These are phyloP conservation scores for Geotrupes spiniger DNA, from an alignment of 2,888 invertebrate species.

Conservation along the genomic window DNA sequence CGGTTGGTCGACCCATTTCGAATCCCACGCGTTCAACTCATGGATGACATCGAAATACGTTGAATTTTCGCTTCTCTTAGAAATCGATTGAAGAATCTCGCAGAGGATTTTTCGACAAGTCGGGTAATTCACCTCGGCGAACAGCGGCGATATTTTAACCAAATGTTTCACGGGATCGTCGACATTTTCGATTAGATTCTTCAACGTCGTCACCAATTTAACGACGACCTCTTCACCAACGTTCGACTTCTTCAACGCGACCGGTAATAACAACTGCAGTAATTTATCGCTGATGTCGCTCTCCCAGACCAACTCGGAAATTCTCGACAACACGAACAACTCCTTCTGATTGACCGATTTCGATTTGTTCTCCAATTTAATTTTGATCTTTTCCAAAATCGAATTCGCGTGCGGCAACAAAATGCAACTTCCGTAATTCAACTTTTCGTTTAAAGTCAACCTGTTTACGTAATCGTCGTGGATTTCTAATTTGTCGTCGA, in stretches of 20 bases:
- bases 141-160: constrained; percentile 68
- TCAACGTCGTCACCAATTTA: constrained; percentile 68
- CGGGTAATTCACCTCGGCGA: constrained; percentile 63
- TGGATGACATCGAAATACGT: constrained; percentile 47
- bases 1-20: constrained; percentile 89
- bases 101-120: constrained; percentile 69
- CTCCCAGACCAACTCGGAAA: constrained; percentile 72
- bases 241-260: constrained; percentile 63
- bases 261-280: constrained; percentile 68
- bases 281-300: constrained; percentile 66
- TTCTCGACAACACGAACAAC: constrained; percentile 69
- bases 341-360: constrained; percentile 66
- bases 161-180: constrained; percentile 64
- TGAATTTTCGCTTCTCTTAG: constrained; percentile 53
- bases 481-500: constrained; percentile 49
- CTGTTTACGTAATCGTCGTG: constrained; percentile 37
- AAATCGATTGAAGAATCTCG: constrained; percentile 60
- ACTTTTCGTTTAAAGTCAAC: constrained; percentile 46
- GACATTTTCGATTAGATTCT: constrained; percentile 71
- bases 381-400: constrained; percentile 68
- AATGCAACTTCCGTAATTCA: constrained; percentile 72
- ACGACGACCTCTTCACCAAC: constrained; percentile 67
- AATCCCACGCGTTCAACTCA: constrained; percentile 84
- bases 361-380: constrained; percentile 60
- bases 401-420: constrained; percentile 70